A percentile compares a stretch with the other conserved stretches of the same genome.
Evolutionary conservation across 2,888 invertebrate species (phyloP).

Genomic region (Drosophila atripex): DNA sequence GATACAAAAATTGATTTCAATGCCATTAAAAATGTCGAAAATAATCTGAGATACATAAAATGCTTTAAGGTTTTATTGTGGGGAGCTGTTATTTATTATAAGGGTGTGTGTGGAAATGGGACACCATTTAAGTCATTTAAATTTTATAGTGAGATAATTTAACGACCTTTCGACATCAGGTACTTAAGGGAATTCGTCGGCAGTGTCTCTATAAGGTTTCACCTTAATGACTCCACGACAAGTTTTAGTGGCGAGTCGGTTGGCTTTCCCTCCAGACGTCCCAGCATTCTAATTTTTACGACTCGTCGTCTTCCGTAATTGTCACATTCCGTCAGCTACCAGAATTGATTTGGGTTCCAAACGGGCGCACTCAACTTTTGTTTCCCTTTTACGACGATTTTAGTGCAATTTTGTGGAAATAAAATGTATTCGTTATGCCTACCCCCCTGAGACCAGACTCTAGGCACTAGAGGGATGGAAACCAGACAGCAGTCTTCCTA

Average conservation of each 20-base stretch:
- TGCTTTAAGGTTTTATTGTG: conserved; percentile 33
- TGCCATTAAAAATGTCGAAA: conserved; percentile 79
- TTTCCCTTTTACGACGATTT: conserved; percentile 69
- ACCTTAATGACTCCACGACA: conserved; percentile 40
- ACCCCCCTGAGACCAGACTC: conserved; percentile 48
- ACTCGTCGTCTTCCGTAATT: conserved; percentile 69
- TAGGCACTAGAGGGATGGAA: conserved; percentile 6
- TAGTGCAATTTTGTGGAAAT: conserved; percentile 78
- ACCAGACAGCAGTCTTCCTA: conserved; percentile 52
- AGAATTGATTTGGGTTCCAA: conserved; percentile 66
- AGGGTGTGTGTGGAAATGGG: conserved; percentile 54
- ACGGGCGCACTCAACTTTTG: conserved; percentile 27
- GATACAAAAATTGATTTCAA: conserved; percentile 82
- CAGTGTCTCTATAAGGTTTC: conserved; percentile 27
- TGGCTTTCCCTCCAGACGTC: conserved; percentile 20
- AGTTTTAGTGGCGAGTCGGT: conserved; percentile 33
- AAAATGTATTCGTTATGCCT: conserved; percentile 75
- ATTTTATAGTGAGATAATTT: conserved; percentile 73
- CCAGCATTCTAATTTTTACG: conserved; percentile 39
- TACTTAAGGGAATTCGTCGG: conserved; percentile 55
- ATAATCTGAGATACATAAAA: conserved; percentile 57
- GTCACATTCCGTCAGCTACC: conserved; percentile 81
- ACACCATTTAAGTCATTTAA: conserved; percentile 76
- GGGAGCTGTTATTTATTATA: conserved; percentile 53
- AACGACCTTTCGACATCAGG: conserved; percentile 53